These are phyloP conservation scores for Ptychoptera contaminata DNA, from an alignment of 2,888 invertebrate species.

Conservation along the genomic window DNA sequence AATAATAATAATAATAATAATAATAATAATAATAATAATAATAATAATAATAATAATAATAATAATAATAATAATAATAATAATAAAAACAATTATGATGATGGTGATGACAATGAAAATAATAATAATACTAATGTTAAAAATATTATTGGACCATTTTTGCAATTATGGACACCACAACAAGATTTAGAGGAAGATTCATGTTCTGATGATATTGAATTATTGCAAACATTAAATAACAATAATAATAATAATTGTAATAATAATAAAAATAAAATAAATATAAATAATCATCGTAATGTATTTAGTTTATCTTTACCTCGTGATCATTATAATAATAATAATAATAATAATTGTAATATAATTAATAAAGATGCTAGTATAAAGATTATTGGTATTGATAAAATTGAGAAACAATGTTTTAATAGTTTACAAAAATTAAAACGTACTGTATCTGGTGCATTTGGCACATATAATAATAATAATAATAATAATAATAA, in stretches of 20 bases:
- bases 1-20: neutral
- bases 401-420: conserved; percentile 1
- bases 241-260: conserved; percentile 11
- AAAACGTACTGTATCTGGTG: conserved; percentile 52
- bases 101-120: neutral
- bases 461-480: conserved; percentile 30
- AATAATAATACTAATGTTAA: neutral
- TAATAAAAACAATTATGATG: conserved; percentile 1
- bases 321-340: conserved; percentile 31
- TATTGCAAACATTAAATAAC: conserved; percentile 17
- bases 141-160: conserved; percentile 11
- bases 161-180: conserved; percentile 63
- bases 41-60: conserved; percentile 1
- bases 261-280: conserved; percentile 18
- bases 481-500: conserved; percentile 21
- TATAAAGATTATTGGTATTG: neutral
- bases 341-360: no score
- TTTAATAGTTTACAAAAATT: conserved; percentile 46
- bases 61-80: conserved; percentile 4
- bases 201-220: conserved; percentile 34
- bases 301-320: conserved; percentile 65
- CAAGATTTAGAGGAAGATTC: conserved; percentile 65
- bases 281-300: conserved; percentile 32
- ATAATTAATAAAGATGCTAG: no score
- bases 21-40: neutral